A percentile compares a stretch with the other conserved stretches of the same genome.
phyloP scores from a whole-genome alignment of 2,113 vertebrate species.

The Cryptomyrus ogoouensis region DNA sequence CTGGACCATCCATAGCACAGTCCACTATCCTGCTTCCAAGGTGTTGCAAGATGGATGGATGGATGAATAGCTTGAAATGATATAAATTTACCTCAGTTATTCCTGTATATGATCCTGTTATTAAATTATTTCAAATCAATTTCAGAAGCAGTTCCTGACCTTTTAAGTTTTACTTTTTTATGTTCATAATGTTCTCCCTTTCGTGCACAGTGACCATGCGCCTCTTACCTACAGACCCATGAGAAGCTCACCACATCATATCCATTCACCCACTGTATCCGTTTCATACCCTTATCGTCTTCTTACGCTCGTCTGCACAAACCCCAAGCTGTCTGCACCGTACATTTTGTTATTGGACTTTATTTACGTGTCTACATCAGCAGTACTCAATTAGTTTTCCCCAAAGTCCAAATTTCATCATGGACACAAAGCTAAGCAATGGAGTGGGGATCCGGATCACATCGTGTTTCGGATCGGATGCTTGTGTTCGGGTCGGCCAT shows the following conservation, averaged over 20 bases:
- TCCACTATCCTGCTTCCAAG: neutral
- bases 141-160: neutral
- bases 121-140: neutral
- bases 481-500: neutral
- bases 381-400: neutral
- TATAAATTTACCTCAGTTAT: neutral
- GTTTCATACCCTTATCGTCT: too few relatives aligned
- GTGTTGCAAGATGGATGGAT: neutral
- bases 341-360: neutral
- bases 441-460: neutral
- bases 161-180: neutral
- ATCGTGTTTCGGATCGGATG: neutral
- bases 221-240: too few relatives aligned
- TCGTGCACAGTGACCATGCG: neutral
- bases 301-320: neutral
- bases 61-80: neutral
- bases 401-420: neutral
- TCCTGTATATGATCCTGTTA: neutral
- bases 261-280: too few relatives aligned
- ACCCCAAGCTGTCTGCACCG: neutral
- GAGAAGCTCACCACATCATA: too few relatives aligned
- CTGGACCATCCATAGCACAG: neutral
- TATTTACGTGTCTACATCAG: neutral
- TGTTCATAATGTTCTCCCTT: neutral
- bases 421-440: neutral